A percentile compares a stretch with the other conserved stretches of the same genome.
Conservation (phyloP, 2,888 invertebrate genomes). For the Brenthis daphne region DNA sequence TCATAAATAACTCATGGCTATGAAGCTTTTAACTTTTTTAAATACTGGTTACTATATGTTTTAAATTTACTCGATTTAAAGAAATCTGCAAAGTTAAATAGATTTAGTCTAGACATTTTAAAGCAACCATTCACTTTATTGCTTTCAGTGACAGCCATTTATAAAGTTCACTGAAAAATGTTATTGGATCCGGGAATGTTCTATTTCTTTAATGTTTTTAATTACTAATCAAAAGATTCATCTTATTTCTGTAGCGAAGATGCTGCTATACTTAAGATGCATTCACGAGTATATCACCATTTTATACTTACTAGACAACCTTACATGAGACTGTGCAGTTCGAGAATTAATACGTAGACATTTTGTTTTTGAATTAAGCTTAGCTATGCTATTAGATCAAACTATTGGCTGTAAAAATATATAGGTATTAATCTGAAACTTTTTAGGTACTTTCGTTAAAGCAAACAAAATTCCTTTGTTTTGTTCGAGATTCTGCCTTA, state of each 20-base stretch:
- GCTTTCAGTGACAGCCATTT: slow-evolving; percentile 28
- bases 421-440: too few species aligned
- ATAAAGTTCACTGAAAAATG: slow-evolving; percentile 28
- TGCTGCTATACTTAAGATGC: too few species aligned
- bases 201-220: slow-evolving; percentile 2
- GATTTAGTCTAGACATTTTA: slow-evolving; percentile 42
- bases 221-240: not conserved
- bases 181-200: slow-evolving; percentile 22
- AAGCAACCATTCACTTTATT: slow-evolving; percentile 35
- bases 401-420: not conserved
- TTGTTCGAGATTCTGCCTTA: too few species aligned
- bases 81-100: slow-evolving; percentile 36
- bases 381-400: not conserved
- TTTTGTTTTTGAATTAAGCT: too few species aligned
- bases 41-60: not conserved
- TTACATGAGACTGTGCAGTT: too few species aligned
- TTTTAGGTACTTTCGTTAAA: too few species aligned
- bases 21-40: too few species aligned
- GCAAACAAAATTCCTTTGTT: too few species aligned
- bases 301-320: too few species aligned
- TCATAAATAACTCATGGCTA: too few species aligned
- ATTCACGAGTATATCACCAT: too few species aligned
- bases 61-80: slow-evolving; percentile 40
- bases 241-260: not conserved
- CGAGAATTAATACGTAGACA: too few species aligned